Percentiles rank a stretch among this genome's conserved stretches.
Evolutionary conservation across 2,797 vertebrate genomes (phyloP).

Genomic region (Halcyon chelicuti): DNA sequence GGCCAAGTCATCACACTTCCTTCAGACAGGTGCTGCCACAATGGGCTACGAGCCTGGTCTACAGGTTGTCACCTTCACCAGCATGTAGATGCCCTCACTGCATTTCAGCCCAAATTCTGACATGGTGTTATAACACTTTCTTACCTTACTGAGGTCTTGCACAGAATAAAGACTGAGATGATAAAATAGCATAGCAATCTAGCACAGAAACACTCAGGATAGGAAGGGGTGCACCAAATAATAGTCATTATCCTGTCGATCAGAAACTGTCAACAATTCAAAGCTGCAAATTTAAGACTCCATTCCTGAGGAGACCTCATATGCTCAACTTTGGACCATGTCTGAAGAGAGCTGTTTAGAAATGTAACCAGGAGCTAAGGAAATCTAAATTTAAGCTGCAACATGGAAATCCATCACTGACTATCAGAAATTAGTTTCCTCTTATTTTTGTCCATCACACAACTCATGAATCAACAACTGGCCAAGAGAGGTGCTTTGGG

Average conservation of each 20-base stretch:
- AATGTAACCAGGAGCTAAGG: not conserved
- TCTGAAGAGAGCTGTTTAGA: not conserved
- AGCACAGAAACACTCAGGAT: not conserved
- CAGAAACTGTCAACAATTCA: not conserved
- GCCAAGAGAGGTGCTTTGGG: not conserved
- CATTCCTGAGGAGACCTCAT: not conserved
- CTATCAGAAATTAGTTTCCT: not conserved
- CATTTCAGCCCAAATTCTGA: not conserved
- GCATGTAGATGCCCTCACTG: not conserved
- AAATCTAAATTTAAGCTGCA: not conserved
- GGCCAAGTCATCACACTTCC: not conserved
- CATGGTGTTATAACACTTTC: rapidly evolving
- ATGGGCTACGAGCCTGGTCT: rapidly evolving
- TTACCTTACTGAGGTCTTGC: not conserved
- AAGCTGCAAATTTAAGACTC: not conserved
- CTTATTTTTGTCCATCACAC: not conserved
- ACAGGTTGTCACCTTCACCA: not conserved
- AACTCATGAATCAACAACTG: not conserved
- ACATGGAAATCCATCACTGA: not conserved
- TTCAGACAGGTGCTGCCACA: not conserved
- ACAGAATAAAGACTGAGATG: not conserved
- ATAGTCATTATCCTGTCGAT: not conserved
- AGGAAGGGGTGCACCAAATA: not conserved
- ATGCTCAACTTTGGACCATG: not conserved
- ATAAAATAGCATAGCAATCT: not conserved